Base-by-base conservation (phyloP, 2,797 vertebrate genomes). In the Dicrostonyx torquatus region DNA sequence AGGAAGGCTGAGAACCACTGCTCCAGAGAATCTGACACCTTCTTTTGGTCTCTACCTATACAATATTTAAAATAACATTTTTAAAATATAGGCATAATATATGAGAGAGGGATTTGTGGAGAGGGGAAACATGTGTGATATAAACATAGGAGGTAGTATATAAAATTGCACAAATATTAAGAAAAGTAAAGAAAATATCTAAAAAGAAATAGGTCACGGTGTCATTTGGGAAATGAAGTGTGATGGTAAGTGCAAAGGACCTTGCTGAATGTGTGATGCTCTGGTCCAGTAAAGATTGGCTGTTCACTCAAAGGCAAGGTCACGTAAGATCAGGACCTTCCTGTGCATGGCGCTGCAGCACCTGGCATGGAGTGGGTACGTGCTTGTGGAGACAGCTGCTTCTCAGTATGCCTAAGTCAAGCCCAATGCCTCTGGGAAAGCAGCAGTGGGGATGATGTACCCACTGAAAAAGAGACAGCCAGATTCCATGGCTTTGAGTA, bases 381-480 rank as follows among this genome's bases (percentile, higher is more conserved):
- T 55, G 50, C 87, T 62, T 4, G 0, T 11, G 66, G 75, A 95
- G 68, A 86, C 76, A 87, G 37, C 7, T 1, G 31, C 7, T 72
- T 40, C 22, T 15, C 48, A n/a, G 58, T 40, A 58, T 5, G 7
- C 50, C 14, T 3, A 92, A n/a, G n/a, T 29, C 24, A 87, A 93
- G 31, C 6, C 6, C n/a, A 20, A 11, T 34, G 12, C 40, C 45
- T 72, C 10, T 31, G 43, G 73, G 12, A 66, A 76, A 43, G 15
- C 34, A 15, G 20, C 53, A 5, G 45, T 68, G 29, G 12, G n/a
- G 76, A 29, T 17, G 3, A 82, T 0, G 0, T 7, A 1, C 4
- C 82, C 43, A 2, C 29, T n/a, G 37, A 40, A 91, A 80, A 89
- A 60, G 26, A 60, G 78, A 90, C 1, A 60, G 11, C 53, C 75